These are phyloP conservation scores for Cyprichromis sp. DNA, from an alignment of 2,113 vertebrate species.

Conservation along the genomic window DNA sequence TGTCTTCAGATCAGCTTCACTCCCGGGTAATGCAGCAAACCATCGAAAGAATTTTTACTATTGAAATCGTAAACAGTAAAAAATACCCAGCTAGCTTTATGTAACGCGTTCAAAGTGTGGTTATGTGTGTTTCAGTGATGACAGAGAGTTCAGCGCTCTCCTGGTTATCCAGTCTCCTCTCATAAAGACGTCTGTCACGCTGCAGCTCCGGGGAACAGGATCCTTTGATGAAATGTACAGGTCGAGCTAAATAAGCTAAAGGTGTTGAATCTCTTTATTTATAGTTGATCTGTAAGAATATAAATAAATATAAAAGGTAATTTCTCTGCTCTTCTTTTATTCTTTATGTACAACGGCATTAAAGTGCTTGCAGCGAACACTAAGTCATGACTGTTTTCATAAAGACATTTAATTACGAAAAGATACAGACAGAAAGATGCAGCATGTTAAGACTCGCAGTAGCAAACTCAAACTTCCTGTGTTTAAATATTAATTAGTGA, in stretches of 20 bases:
- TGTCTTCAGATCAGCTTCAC: conserved; percentile 80
- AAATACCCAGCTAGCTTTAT: neutral
- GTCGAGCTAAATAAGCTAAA: neutral
- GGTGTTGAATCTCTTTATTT: neutral
- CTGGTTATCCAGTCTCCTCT: conserved; percentile 75
- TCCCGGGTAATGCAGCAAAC: conserved; percentile 68
- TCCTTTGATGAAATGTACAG: conserved; percentile 49
- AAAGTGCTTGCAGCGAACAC: neutral
- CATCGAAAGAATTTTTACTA: neutral
- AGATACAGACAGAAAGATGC: neutral
- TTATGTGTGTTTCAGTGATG: conserved; percentile 60
- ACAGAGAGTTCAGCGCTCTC: conserved; percentile 52
- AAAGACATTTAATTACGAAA: neutral
- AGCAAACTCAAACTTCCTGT: neutral
- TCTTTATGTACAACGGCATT: neutral
- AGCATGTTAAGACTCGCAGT: neutral
- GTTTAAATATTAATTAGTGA: neutral
- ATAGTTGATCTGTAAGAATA: neutral
- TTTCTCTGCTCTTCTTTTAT: neutral
- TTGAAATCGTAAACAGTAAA: neutral
- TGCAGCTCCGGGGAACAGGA: conserved; percentile 76
- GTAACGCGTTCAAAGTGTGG: neutral
- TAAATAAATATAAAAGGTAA: neutral
- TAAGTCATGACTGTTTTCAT: neutral
- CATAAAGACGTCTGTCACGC: conserved; percentile 67